These are phyloP conservation scores for Epinephelus awoara DNA, from an alignment of 2,797 vertebrate genomes.

Conservation along the genomic window DNA sequence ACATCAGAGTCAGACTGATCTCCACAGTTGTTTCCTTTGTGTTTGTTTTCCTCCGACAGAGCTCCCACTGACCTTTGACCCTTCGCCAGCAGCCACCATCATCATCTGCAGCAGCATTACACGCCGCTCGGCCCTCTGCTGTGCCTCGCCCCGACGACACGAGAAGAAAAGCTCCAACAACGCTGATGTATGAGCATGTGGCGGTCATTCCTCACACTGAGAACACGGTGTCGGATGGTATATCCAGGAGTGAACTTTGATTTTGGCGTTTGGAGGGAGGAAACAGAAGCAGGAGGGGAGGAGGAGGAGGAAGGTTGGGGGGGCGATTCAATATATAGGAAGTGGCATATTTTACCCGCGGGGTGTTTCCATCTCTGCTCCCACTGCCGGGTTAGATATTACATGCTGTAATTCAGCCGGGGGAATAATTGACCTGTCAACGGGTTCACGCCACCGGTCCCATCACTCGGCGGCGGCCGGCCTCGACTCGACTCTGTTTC, in stretches of 20 bases:
- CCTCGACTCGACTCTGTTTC: slow-evolving; percentile 50
- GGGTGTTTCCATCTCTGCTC: slow-evolving; percentile 76
- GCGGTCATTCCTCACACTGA: slow-evolving; percentile 26
- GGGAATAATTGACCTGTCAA: slow-evolving; percentile 86
- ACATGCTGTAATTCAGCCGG: slow-evolving; percentile 82
- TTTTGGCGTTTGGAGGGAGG: slow-evolving; percentile 42
- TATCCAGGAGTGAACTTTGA: slow-evolving; percentile 65
- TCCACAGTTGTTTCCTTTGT: neutral
- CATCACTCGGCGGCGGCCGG: slow-evolving; percentile 67
- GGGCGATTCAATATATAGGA: slow-evolving; percentile 66
- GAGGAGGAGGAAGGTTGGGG: neutral
- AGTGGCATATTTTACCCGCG: slow-evolving; percentile 66
- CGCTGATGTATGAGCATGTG: slow-evolving; percentile 48
- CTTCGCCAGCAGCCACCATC: slow-evolving; percentile 38
- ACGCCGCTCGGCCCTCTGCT: neutral
- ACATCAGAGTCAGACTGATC: neutral
- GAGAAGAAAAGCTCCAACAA: slow-evolving; percentile 28
- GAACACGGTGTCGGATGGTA: slow-evolving; percentile 20
- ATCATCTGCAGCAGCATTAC: slow-evolving; percentile 9
- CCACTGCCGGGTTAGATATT: slow-evolving; percentile 73
- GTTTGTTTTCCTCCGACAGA: neutral
- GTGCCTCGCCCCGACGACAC: neutral
- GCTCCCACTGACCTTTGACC: slow-evolving; percentile 45
- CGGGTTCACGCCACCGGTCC: slow-evolving; percentile 65
- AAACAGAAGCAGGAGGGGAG: slow-evolving; percentile 9